A percentile compares a stretch with the other conserved stretches of the same genome.
These are phyloP conservation scores for Mus caroli DNA, from an alignment of 2,797 vertebrate species.

Conservation along the genomic window DNA sequence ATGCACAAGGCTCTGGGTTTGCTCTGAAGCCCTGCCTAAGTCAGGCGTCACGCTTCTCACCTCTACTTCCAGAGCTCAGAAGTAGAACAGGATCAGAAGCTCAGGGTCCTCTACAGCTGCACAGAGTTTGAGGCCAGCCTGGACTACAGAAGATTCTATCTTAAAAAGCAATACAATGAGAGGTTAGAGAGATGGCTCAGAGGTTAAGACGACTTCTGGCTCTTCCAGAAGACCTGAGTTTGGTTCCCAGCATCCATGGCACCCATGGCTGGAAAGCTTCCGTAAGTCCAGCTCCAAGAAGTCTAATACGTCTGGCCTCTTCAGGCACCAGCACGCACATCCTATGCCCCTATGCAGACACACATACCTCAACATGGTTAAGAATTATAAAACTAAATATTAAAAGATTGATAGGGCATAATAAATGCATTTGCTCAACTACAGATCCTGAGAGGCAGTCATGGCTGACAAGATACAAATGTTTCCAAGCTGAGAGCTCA, in stretches of 20 bases:
- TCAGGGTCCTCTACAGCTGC: neutral
- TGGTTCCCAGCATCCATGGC: neutral
- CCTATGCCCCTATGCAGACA: neutral
- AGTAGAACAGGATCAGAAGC: neutral
- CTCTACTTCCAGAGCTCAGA: neutral
- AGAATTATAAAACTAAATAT: neutral
- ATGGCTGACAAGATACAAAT: neutral
- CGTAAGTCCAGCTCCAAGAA: neutral
- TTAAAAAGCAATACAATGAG: neutral
- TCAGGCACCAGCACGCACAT: neutral
- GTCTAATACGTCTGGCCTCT: neutral
- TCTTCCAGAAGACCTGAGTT: neutral
- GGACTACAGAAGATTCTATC: neutral
- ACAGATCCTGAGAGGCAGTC: neutral
- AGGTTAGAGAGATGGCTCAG: neutral
- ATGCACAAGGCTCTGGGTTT: neutral
- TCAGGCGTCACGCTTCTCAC: rapidly evolving
- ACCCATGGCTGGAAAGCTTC: neutral
- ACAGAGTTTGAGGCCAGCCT: neutral
- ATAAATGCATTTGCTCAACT: neutral
- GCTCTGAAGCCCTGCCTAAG: too few relatives aligned
- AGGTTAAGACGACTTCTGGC: neutral
- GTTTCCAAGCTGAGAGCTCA: neutral
- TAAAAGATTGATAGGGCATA: neutral
- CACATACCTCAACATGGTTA: neutral